Evolutionary conservation across 2,888 invertebrate genomes (phyloP).

Genomic region (Mimachlamys varia): DNA sequence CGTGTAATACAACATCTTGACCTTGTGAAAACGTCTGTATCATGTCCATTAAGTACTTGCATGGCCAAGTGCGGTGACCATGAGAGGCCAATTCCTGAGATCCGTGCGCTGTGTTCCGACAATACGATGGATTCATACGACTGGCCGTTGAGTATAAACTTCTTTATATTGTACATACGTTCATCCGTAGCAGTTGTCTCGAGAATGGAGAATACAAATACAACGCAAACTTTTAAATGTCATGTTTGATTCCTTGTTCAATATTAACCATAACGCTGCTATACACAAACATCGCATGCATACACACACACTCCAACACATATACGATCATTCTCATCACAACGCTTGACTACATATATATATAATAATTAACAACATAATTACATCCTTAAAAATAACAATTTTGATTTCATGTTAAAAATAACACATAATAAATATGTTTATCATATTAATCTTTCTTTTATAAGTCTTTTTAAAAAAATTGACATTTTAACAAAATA

Average conservation of each 20-base stretch:
- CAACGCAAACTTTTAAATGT: no score
- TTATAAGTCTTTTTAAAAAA: not conserved
- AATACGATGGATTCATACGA: no score
- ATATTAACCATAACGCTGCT: not conserved
- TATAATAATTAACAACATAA: not conserved
- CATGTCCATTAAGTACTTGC: no score
- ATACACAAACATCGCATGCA: not conserved
- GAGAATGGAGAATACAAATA: no score
- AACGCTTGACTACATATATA: not conserved
- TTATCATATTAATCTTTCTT: not conserved
- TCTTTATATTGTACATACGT: no score
- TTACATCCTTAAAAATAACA: not conserved
- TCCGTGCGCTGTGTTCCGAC: no score
- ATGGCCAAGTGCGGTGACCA: no score
- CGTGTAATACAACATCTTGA: no score
- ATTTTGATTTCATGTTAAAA: not conserved
- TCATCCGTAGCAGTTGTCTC: no score
- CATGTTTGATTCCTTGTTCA: not conserved
- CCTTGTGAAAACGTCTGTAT: no score
- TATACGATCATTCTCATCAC: not conserved
- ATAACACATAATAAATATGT: not conserved
- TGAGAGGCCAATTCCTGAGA: no score
- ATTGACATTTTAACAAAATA: not conserved
- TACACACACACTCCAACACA: not conserved
- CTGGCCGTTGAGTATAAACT: no score